Conservation (phyloP, 2,113 vertebrate genomes). For the Corythaixoides concolor region DNA sequence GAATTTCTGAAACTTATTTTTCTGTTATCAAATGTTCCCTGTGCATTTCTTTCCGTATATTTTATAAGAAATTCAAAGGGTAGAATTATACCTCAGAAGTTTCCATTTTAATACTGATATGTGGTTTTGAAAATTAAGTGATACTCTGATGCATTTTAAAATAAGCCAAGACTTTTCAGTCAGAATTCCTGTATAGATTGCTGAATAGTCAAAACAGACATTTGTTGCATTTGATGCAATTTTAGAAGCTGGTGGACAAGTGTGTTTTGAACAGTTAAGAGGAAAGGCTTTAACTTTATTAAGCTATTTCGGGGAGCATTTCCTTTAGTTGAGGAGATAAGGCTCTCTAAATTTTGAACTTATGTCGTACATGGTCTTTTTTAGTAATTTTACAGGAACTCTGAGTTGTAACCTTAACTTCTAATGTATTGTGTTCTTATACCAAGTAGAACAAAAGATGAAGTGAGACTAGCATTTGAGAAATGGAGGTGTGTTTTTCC, state of each 20-base stretch:
- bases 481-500: not conserved
- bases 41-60: not conserved
- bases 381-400: not conserved
- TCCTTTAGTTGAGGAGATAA: not conserved
- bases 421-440: not conserved
- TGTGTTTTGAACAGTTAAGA: not conserved
- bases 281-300: not conserved
- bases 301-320: not conserved
- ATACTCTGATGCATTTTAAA: not conserved
- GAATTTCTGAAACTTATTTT: not conserved
- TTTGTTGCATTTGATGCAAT: not conserved
- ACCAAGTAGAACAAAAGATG: not conserved
- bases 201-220: not conserved
- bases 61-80: not conserved
- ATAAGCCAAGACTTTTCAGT: not conserved
- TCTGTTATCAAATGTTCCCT: not conserved
- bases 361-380: fast-evolving
- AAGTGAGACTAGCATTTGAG: not conserved
- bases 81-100: not conserved
- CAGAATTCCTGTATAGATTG: not conserved
- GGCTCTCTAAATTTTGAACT: not conserved
- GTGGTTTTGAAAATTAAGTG: not conserved
- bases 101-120: not conserved
- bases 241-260: not conserved
- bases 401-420: not conserved